A percentile compares a stretch with the other conserved stretches of the same genome.
phyloP scores from a whole-genome alignment of 2,113 vertebrate species.

The Engystomops pustulosus region DNA sequence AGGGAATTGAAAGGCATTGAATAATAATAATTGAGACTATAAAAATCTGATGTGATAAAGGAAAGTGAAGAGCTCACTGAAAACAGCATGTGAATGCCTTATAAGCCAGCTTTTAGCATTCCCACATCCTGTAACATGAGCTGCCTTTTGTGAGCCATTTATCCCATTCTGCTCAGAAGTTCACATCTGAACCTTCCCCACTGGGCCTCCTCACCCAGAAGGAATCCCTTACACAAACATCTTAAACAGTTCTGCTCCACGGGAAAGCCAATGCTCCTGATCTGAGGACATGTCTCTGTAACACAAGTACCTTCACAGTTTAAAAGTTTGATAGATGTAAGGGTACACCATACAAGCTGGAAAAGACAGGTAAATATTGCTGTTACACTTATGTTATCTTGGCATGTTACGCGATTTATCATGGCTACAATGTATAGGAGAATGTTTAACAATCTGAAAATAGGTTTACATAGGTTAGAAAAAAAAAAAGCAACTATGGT shows the following conservation, averaged over 20 bases:
- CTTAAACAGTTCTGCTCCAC: slow-evolving; percentile 4
- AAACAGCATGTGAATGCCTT: not conserved
- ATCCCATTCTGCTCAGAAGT: slow-evolving; percentile 46
- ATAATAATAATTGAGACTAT: not conserved
- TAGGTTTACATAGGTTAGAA: no score
- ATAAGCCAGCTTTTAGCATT: not conserved
- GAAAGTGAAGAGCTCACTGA: not conserved
- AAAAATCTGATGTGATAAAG: not conserved
- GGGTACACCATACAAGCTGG: not conserved
- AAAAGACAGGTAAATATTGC: no score
- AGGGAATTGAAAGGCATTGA: not conserved
- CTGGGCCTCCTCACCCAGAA: slow-evolving; percentile 54
- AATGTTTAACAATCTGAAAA: no score
- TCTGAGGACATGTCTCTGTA: slow-evolving; percentile 24
- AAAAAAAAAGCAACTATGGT: no score
- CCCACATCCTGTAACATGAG: slow-evolving; percentile 54
- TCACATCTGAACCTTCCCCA: slow-evolving; percentile 51
- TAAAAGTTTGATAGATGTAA: not conserved
- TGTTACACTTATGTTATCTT: no score
- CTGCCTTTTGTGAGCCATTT: slow-evolving; percentile 46
- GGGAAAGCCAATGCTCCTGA: slow-evolving; percentile 30
- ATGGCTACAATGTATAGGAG: no score
- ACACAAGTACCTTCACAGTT: slow-evolving; percentile 13
- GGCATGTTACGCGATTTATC: no score
- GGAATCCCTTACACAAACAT: slow-evolving; percentile 56